Base-by-base conservation (phyloP, 2,888 invertebrate species). In the Scaptomyza reducta region DNA sequence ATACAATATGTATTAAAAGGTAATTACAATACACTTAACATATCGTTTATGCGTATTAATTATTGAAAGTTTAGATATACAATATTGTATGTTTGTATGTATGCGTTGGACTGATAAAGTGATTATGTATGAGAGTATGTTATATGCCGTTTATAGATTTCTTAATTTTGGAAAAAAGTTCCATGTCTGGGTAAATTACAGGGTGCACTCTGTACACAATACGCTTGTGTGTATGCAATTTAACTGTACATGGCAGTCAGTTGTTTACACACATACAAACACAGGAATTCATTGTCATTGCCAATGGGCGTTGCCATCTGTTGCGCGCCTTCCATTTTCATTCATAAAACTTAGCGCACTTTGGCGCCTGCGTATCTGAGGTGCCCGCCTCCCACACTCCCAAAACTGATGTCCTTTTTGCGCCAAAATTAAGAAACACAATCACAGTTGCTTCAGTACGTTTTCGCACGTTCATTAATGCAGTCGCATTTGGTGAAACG, bases 381-480 rank as follows among this genome's bases (percentile, higher is more conserved):
- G 10, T 38, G 53, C 51, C 40, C 47, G 33, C 27, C 13, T 16
- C 14, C 42, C 31, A 47, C 22, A 45, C 9, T 9, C 42, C n/a
- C 16, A 50, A 41, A 45, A 73, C 55, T 38, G 35, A 14, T 11
- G 46, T 14, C 56, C 35, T 44, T 45, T 79, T 88, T 70, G 83
- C 86, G 82, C 82, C 88, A 82, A 82, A 75, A 75, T 63, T 50
- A 64, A 70, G 51, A 63, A 61, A 33, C 22, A 38, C 58, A 79
- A 79, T 82, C 77, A 79, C 84, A 67, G 70, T 74, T 70, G 66
- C 50, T 47, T 79, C 78, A 84, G 88, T 84, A 74, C 80, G 88
- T 67, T 64, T 87, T 75, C 64, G 70, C 68, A 72, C 75, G 80
- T 74, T 80, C 79, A 85, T 75, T 73, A 66, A 60, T 42, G 54